Percentiles rank a stretch among this genome's conserved stretches.
Conservation (phyloP, 1,140 invertebrate genomes). For the Pseudomyrmex concolor region DNA sequence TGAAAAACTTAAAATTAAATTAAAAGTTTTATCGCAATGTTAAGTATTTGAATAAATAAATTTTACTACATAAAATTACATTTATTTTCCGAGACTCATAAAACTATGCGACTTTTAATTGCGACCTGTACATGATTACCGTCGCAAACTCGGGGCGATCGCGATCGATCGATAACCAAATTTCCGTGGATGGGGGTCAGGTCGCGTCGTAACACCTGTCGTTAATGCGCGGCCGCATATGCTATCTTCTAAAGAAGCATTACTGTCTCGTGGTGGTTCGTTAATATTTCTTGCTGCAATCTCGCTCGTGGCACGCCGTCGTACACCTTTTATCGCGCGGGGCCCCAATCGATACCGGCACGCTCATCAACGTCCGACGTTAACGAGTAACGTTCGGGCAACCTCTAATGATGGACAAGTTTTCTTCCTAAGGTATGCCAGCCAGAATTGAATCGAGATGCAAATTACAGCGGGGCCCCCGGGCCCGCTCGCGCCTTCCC, state of each 20-base stretch:
- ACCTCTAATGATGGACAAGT: conserved; percentile 62
- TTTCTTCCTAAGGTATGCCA: conserved; percentile 54
- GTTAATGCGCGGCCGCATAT: conserved; percentile 33
- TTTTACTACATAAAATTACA: no score
- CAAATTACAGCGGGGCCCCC: conserved; percentile 60
- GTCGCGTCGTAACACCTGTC: conserved; percentile 42
- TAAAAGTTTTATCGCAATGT: background rate
- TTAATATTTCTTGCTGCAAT: conserved; percentile 64
- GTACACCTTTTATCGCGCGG: conserved; percentile 54
- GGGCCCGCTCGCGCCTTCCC: conserved; percentile 50
- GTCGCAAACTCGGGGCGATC: background rate
- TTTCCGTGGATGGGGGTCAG: conserved; percentile 33
- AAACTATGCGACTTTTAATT: conserved; percentile 6
- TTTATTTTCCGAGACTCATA: no score
- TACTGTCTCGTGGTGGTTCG: conserved; percentile 58
- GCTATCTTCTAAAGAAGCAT: conserved; percentile 53
- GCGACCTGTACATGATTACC: conserved; percentile 2
- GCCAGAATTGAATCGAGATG: conserved; percentile 66
- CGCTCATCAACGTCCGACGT: conserved; percentile 53
- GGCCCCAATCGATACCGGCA: conserved; percentile 58
- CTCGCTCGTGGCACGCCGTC: conserved; percentile 37
- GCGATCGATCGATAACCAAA: conserved; percentile 49
- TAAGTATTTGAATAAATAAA: background rate
- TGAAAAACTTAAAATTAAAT: background rate
- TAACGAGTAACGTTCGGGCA: conserved; percentile 64